Evolutionary conservation across 1,140 invertebrate species (phyloP), one percentile per base, ranked within the genome.

Genomic region (Gerris buenoi): DNA sequence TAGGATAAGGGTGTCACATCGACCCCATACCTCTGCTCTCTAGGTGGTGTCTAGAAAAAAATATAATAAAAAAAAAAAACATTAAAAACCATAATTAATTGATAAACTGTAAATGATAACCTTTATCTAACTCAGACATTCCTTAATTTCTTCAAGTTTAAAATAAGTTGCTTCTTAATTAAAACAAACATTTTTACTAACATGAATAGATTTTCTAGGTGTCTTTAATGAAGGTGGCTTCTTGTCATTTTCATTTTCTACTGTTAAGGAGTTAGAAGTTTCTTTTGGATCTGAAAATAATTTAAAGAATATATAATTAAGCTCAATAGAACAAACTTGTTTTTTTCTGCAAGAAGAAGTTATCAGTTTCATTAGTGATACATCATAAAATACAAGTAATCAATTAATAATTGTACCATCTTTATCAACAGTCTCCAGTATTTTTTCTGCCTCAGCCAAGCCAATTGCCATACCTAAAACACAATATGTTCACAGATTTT

Each of bases 1-100:
- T 86, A 88, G 59, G 87, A 87, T 29, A 95, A 78, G 0, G 92
- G 89, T 0, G 91, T 93, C 70, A 95, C 85, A 71, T 93, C 90
- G 5, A 95, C 87, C 0, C 88, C 88, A 73, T 86, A 85, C 68
- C 85, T 77, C 56, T 69, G 68, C 76, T 88, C 87, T 68, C 82
- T 82, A 56, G 84, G 73, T 59, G 81, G 81, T 65, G 81, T 79
- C 85, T 86, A 67, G 18, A 79, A 71, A 27, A 60, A 3, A 28
- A 66, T 61, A 59, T 5, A 15, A 57, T 15, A 60, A 60, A 60
- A 66, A 66, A 46, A 46, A 46, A 46, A 46, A 46, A 46, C 18
- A 46, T 18, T 46, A 46, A 5, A 46, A 18, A 10, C 33, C 18
- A 46, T 46, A 46, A 46, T 18, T 46, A 46, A 46, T 10, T 18